Base-by-base conservation (phyloP, 2,888 invertebrate species). In the Limnephilus auricula region DNA sequence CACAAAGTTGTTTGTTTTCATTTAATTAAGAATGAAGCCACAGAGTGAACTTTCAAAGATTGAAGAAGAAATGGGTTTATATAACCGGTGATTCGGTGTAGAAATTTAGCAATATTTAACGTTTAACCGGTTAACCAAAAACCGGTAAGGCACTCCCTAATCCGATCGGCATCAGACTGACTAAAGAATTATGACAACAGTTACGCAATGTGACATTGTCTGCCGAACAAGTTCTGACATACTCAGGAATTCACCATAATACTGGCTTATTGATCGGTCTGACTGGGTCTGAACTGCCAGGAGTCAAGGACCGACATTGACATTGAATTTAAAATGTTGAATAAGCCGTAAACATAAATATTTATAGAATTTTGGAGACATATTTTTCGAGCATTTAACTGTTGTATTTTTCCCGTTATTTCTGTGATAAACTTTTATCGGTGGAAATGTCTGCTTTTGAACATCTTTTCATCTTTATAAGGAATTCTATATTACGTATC, bases 221-320 rank as follows among this genome's bases (percentile, higher is more conserved):
- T 84, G 37, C 82, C 82, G 40, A 84, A 84, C 84, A 37, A 84
- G 84, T 84, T 84, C 37, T 40, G 50, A 13, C 18, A 25, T 65
- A 45, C 50, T 2, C 1, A 65, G 50, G 50, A 6, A 65, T 65
- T 65, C 50, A 65, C 50, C 13, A 65, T 65, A 6, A 18, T 25
- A 65, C 50, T 65, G 25, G 50, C 50, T 65, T 65, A 84, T 84
- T 10, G 5, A n/a, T 34, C 40, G 34, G 37, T 37, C 25, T 82
- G 82, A 31, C 32, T 34, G 34, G 3, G 31, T 82, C 82, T n/a
- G n/a, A 32, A 32, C 50, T 15, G 32, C 32, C 65, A 87, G 87
- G 65, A 32, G 87, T 87, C 87, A 87, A 87, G 87, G 87, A 87
- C 87, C 87, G 87, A 87, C 87, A 87, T 87, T 87, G 87, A 78